Evolutionary conservation across 2,797 vertebrate genomes (phyloP).

Genomic region (Enteromius thamalakanensis): DNA sequence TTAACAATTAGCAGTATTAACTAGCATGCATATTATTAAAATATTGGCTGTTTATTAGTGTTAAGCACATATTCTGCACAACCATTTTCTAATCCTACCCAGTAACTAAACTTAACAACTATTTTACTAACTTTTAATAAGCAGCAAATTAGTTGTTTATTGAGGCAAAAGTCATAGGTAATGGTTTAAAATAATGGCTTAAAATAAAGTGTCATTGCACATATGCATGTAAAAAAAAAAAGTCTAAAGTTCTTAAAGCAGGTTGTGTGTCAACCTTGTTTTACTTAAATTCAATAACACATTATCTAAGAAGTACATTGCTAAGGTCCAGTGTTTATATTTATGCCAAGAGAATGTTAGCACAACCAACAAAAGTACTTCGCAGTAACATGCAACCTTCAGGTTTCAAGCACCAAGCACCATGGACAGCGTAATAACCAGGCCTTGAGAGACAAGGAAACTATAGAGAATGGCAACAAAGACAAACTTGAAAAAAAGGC

Average conservation of each 20-base stretch:
- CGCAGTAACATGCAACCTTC: not conserved
- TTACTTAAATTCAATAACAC: not conserved
- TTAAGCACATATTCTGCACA: not conserved
- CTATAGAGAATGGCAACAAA: not conserved
- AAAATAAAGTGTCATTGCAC: no score
- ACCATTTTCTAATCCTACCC: not conserved
- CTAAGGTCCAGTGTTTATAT: not conserved
- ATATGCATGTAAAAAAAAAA: not conserved
- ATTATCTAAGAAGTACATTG: not conserved
- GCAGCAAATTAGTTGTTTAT: not conserved
- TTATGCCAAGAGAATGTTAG: not conserved
- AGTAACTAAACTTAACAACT: not conserved
- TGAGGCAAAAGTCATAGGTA: not conserved
- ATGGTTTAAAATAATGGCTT: not conserved
- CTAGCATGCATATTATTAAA: not conserved
- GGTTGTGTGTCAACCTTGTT: not conserved
- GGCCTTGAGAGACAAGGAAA: slow-evolving; percentile 1
- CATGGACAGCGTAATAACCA: slow-evolving; percentile 18
- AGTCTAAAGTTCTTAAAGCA: not conserved
- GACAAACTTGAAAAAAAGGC: not conserved
- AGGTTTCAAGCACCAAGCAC: slow-evolving; percentile 8
- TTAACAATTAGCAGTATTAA: not conserved
- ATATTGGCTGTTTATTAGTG: not conserved
- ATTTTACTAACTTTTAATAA: not conserved
- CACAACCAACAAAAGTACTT: not conserved